Base-by-base conservation (phyloP, 1,140 invertebrate species). In the Mylabris phalerata region DNA sequence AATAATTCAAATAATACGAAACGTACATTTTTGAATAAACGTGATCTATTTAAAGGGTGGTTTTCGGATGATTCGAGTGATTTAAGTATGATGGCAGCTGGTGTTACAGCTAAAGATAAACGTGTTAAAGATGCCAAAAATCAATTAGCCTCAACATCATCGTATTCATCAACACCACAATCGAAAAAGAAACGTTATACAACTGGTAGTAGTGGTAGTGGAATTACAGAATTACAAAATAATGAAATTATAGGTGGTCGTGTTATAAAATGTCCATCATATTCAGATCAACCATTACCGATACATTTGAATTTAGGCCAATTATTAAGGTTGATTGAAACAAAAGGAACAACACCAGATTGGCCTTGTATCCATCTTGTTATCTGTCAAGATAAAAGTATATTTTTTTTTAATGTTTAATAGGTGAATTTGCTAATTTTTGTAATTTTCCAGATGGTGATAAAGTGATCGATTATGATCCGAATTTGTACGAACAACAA, bases 71-170 rank as follows among this genome's bases (percentile, higher is more conserved):
- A 82, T 46, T 74, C 76, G 2, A 32, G 32, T 32, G 83, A 85
- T 59, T 74, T 93, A 3, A 88, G 85, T 57, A 42, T 42, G 32
- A 82, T 90, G 27, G 88, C 87, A 10, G 89, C 90, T 46, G 90
- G 88, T 45, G 85, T 87, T 55, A 88, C 86, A 3, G 88, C 88
- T 40, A 89, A 90, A 74, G 89, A 90, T 71, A 92, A 92, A 74
- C 80, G 89, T 43, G 80, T 85, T 26, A 90, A 90, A 67, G 87
- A 90, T 71, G 84, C 82, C 1, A 87, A 86, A 61, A 87, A 86
- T 66, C 77, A 62, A 50, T 48, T 62, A 9, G 57, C 61, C 9
- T 50, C 10, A 40, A 40, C 55, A 3, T 59, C 19, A 19, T 19
- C 19, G 19, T 19, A 19, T 19, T 19, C 63, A 6, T 55, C 70